phyloP scores from a whole-genome alignment of 2,797 vertebrate genomes.

The Falco novaeseelandiae region DNA sequence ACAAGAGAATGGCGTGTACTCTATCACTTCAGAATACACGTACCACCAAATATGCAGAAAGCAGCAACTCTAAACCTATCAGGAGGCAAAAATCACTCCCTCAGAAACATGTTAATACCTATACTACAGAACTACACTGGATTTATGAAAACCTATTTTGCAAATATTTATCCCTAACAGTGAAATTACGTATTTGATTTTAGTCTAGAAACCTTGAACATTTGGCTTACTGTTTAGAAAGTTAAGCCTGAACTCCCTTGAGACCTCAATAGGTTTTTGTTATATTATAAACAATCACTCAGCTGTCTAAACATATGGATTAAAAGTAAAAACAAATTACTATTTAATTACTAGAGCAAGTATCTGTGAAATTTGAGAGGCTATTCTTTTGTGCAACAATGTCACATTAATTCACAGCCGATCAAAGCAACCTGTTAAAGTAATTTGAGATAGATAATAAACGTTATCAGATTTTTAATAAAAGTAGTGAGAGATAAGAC shows the following conservation, averaged over 20 bases:
- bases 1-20: neutral
- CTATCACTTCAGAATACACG: neutral
- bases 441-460: conserved; percentile 4
- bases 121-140: neutral
- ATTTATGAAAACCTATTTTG: neutral
- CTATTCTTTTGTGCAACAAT: conserved; percentile 22
- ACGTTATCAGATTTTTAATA: neutral
- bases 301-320: conserved; percentile 52
- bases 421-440: conserved; percentile 25
- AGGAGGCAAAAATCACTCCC: neutral
- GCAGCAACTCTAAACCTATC: neutral
- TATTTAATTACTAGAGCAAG: conserved; percentile 53
- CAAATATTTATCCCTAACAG: conserved; percentile 3
- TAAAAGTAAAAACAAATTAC: conserved; percentile 53
- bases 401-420: neutral
- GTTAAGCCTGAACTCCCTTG: neutral
- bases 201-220: neutral
- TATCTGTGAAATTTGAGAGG: conserved; percentile 43
- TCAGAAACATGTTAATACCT: neutral
- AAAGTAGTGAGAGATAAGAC: neutral
- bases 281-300: conserved; percentile 45
- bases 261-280: conserved; percentile 20
- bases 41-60: neutral
- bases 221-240: conserved; percentile 24
- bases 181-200: neutral